Percentiles rank a stretch among this genome's conserved stretches.
Conservation (phyloP, 2,797 vertebrate species). For the Anomalospiza imberbis region DNA sequence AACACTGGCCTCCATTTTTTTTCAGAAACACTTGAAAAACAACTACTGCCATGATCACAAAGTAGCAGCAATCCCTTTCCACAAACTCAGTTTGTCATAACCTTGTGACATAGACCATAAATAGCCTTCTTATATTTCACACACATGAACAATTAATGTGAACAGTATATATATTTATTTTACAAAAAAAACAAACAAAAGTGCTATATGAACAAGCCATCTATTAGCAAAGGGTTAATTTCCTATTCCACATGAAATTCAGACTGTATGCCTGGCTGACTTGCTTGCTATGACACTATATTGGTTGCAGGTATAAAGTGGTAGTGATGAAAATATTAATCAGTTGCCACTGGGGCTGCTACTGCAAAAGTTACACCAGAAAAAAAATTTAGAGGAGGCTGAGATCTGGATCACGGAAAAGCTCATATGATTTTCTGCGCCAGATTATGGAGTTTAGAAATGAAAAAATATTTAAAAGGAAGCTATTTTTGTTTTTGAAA, state of each 20-base stretch:
- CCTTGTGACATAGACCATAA: not conserved
- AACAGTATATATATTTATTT: not conserved
- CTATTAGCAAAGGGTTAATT: not conserved
- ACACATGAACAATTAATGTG: not conserved
- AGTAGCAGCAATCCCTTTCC: not conserved
- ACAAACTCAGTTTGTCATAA: not conserved
- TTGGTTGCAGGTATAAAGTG: not conserved
- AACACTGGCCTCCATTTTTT: not conserved
- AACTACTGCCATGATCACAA: not conserved
- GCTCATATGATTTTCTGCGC: not conserved
- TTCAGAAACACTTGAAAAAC: not conserved
- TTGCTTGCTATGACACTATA: not conserved
- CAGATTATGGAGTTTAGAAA: not conserved
- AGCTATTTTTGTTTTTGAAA: not conserved
- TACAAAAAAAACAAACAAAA: not conserved
- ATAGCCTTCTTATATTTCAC: not conserved
- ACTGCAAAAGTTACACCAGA: not conserved
- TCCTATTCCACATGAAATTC: not conserved
- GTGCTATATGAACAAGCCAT: not conserved
- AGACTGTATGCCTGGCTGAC: not conserved
- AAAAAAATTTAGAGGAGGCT: not conserved
- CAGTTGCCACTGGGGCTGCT: not conserved
- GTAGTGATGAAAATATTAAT: not conserved
- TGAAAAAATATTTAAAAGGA: not conserved
- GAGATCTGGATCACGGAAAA: not conserved